A percentile compares a stretch with the other conserved stretches of the same genome.
Evolutionary conservation across 2,797 vertebrate genomes (phyloP).

Genomic region (Caiman crocodilus): DNA sequence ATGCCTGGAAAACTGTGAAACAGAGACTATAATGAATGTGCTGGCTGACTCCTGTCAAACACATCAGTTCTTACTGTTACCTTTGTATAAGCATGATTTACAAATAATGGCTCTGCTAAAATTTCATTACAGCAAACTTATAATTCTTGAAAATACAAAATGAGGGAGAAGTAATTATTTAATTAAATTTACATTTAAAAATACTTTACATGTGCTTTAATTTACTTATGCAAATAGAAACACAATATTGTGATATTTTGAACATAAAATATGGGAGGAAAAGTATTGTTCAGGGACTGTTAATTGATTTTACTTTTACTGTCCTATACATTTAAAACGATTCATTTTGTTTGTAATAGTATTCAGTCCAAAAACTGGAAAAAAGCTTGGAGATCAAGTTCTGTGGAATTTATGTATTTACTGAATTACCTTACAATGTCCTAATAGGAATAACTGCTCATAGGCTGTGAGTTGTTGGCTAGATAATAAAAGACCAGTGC

Average conservation of each 20-base stretch:
- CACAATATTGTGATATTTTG: background rate
- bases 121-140: conserved; percentile 11
- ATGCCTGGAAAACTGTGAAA: conserved; percentile 8
- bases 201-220: conserved; percentile 16
- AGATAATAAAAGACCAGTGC: conserved; percentile 3
- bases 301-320: conserved; percentile 25
- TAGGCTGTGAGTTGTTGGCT: background rate
- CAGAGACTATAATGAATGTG: background rate
- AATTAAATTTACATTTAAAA: background rate
- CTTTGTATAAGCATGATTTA: background rate
- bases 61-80: background rate
- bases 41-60: conserved; percentile 6
- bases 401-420: background rate
- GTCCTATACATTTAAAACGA: background rate
- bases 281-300: background rate
- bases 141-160: conserved; percentile 11
- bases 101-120: conserved; percentile 4
- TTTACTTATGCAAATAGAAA: conserved; percentile 53
- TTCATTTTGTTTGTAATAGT: background rate
- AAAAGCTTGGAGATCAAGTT: conserved; percentile 1
- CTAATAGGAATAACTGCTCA: conserved; percentile 40
- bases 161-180: background rate
- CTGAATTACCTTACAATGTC: background rate
- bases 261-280: background rate
- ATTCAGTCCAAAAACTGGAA: background rate